Evolutionary conservation across 1,140 invertebrate species (phyloP).

Genomic region (Brachionus asplanchnoidis): DNA sequence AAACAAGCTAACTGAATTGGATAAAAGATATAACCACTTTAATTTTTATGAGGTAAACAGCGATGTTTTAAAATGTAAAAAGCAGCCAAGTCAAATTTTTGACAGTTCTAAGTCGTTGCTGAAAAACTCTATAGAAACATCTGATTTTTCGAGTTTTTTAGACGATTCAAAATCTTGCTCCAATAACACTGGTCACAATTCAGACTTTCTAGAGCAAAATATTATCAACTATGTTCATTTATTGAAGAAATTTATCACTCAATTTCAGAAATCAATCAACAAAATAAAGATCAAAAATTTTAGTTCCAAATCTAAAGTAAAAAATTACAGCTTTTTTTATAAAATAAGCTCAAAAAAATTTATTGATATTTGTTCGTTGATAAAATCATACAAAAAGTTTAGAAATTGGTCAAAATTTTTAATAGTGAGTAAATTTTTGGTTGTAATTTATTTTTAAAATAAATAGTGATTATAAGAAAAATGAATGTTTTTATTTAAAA

Average conservation of each 20-base stretch:
- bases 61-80: neutral
- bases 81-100: neutral
- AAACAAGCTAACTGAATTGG: neutral
- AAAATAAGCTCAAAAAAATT: neutral
- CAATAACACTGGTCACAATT: neutral
- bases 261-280: conserved; percentile 1
- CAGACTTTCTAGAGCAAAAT: neutral
- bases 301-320: neutral
- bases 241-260: neutral
- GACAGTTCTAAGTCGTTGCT: neutral
- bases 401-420: neutral
- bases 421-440: neutral
- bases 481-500: neutral
- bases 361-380: neutral
- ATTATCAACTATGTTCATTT: neutral
- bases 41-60: neutral
- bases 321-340: neutral
- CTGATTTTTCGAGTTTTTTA: neutral
- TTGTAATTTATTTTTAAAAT: neutral
- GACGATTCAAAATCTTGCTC: neutral
- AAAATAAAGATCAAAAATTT: neutral
- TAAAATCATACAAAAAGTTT: neutral
- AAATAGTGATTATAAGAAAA: neutral
- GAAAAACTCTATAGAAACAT: neutral
- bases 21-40: neutral